Conservation (phyloP, 2,113 vertebrate species). For the Xiphophorus hellerii region DNA sequence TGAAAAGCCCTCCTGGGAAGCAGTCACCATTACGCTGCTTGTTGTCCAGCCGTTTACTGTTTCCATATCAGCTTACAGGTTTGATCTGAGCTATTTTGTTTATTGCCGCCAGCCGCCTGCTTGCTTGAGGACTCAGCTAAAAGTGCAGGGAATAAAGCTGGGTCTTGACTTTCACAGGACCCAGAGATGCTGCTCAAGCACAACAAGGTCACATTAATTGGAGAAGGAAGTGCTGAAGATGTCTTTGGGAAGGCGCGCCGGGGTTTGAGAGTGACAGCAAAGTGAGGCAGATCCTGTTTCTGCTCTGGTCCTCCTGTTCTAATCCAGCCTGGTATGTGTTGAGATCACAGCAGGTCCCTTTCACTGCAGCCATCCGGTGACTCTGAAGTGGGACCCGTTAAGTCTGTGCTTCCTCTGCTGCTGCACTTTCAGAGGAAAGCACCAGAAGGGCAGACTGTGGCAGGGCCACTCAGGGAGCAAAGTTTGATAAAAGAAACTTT, state of each 20-base stretch:
- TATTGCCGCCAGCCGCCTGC: conserved; percentile 55
- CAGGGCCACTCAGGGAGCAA: not conserved
- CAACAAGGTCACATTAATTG: conserved; percentile 81
- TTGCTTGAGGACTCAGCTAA: conserved; percentile 24
- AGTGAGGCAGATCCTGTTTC: conserved; percentile 74
- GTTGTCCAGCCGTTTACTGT: conserved; percentile 58
- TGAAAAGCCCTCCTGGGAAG: conserved; percentile 49
- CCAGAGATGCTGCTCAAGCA: conserved; percentile 21
- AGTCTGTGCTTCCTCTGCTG: conserved; percentile 48
- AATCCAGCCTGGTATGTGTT: conserved; percentile 78
- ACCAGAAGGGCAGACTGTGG: not conserved
- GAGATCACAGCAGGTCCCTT: conserved; percentile 63
- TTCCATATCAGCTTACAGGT: conserved; percentile 67
- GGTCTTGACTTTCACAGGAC: conserved; percentile 66
- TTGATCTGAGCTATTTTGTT: conserved; percentile 70
- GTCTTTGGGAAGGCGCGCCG: conserved; percentile 62
- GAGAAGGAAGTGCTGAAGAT: conserved; percentile 77
- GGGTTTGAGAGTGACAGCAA: conserved; percentile 60
- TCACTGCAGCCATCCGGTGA: conserved; percentile 54
- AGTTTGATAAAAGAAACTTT: conserved; percentile 32
- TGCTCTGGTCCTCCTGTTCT: conserved; percentile 70
- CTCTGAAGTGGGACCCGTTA: conserved; percentile 42
- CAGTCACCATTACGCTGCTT: conserved; percentile 43
- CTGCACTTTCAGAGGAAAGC: conserved; percentile 45
- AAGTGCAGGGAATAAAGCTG: conserved; percentile 34